Conservation (phyloP, 2,888 invertebrate species). For the Cheilosia pagana region DNA sequence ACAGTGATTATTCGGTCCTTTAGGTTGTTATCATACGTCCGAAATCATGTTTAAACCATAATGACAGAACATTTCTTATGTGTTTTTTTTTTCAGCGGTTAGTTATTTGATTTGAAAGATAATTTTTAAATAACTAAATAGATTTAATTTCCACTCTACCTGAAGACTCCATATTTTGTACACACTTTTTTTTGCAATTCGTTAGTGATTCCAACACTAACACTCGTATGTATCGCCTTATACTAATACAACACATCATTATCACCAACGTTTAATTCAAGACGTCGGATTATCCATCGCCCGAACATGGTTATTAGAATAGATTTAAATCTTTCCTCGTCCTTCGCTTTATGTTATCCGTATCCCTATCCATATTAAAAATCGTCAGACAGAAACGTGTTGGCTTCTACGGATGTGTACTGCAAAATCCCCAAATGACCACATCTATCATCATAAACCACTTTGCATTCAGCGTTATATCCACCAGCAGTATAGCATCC, state of each 20-base stretch:
- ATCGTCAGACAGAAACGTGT: conserved; percentile 25
- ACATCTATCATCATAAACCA: conserved; percentile 60
- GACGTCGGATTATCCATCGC: conserved; percentile 21
- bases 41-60: no score
- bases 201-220: no score
- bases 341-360: neutral
- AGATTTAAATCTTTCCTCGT: neutral
- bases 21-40: no score
- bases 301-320: neutral
- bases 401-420: conserved; percentile 19
- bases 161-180: no score
- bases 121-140: no score
- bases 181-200: no score
- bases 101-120: no score
- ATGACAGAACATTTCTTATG: no score
- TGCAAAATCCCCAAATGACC: conserved; percentile 44
- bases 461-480: conserved; percentile 41
- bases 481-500: conserved; percentile 12
- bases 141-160: no score
- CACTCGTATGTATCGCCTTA: neutral
- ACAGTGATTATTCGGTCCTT: no score
- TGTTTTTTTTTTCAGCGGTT: no score
- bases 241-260: conserved; percentile 21
- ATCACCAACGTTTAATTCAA: conserved; percentile 39
- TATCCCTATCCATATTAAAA: conserved; percentile 24